Base-by-base conservation (phyloP, 2,888 invertebrate species). In the Nymphalis c-album region DNA sequence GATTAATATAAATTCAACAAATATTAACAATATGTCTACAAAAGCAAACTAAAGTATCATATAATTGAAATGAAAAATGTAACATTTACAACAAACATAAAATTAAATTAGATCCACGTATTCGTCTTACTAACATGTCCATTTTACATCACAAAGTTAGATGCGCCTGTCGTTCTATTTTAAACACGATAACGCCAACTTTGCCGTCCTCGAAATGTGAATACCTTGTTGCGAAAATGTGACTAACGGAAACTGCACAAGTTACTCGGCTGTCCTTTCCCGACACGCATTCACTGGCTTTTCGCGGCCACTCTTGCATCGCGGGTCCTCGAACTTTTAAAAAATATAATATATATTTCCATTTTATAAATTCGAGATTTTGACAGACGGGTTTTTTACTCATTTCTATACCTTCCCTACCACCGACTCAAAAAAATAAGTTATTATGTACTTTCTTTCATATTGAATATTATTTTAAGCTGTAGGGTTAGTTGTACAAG, bases 221-320 rank as follows among this genome's bases (percentile, higher is more conserved):
- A 91, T 92, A 90, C 88, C 91, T 90, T 92, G 91, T 92, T 87
- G 91, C 84, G 89, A 91, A 91, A 92, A 91, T 92, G 91, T 91
- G 91, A 91, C 91, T 91, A 91, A 84, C 91, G 91, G 91, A 91
- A 90, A 91, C 90, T 87, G 86, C 82, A 85, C 91, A 90, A 91
- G 90, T 90, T 90, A 90, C 88, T 88, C 83, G 77, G 68, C 85
- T 82, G 88, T 88, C 87, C 87, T 87, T 84, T 78, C 81, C 77
- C 78, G 77, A 57, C 79, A 84, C 81, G 80, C 83, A 81, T 80
- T 79, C 81, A 77, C 67, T 69, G 61, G 35, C 40, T 64, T 62
- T 50, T 69, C 53, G 62, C 59, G 40, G 64, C 61, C 70, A 60
- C 64, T 68, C 40, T 40, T 67, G 66, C 66, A 53, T 48, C 58